Evolutionary conservation across 37 sponge, comb jelly and placozoan species (phyloP).

Genomic region (Mnemiopsis leidyi): DNA sequence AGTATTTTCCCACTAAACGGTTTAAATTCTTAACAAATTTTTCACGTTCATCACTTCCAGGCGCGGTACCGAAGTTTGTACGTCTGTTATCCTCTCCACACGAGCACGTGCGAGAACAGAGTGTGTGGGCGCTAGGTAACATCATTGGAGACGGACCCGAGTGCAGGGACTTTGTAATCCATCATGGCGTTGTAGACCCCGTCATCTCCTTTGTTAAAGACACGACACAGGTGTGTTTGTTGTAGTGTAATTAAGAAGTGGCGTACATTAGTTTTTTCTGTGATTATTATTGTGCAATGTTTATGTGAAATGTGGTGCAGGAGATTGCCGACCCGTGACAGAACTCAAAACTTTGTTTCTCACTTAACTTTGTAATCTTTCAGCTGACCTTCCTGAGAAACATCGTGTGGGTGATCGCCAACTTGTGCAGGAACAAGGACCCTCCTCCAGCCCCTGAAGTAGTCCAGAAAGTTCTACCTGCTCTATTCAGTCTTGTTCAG

Average conservation of each 20-base stretch:
- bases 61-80: slow-evolving; percentile 86
- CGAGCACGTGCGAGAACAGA: slow-evolving; percentile 81
- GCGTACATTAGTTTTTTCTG: too few species aligned
- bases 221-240: slow-evolving; percentile 38
- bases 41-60: too few species aligned
- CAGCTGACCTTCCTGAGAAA: slow-evolving; percentile 84
- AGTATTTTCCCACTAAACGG: too few species aligned
- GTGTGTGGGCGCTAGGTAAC: slow-evolving; percentile 96
- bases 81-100: slow-evolving; percentile 77
- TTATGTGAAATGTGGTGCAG: too few species aligned
- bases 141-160: slow-evolving; percentile 92
- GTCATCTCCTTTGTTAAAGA: slow-evolving; percentile 75
- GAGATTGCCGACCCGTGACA: too few species aligned
- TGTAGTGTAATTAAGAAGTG: too few species aligned
- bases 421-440: slow-evolving; percentile 91
- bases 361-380: not conserved
- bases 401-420: slow-evolving; percentile 89
- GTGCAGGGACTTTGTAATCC: slow-evolving; percentile 80
- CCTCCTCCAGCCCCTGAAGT: slow-evolving; percentile 89
- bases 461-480: slow-evolving; percentile 73
- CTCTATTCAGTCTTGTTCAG: slow-evolving; percentile 37
- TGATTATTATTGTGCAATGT: too few species aligned
- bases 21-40: too few species aligned
- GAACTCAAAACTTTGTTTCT: too few species aligned
- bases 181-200: slow-evolving; percentile 81